Percentiles rank a stretch among this genome's conserved stretches.
These are phyloP conservation scores for Pseudomyrmex dendroicus DNA, from an alignment of 1,140 invertebrate species.

Conservation along the genomic window DNA sequence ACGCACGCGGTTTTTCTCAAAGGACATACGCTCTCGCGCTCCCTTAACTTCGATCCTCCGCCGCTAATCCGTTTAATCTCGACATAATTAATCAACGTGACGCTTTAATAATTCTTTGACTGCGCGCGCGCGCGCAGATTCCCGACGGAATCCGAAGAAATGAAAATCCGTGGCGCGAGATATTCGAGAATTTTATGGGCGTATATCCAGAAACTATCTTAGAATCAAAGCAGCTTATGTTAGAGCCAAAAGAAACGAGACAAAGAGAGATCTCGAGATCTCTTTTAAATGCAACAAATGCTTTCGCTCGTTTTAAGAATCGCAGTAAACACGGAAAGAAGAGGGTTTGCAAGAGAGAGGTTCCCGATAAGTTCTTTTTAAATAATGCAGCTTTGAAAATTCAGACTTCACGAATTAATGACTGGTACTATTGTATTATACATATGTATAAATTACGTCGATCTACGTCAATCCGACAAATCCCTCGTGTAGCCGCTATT, in stretches of 20 bases:
- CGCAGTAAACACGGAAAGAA: no score
- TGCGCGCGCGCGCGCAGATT: not conserved
- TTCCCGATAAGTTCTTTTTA: not conserved
- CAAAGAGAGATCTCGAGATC: not conserved
- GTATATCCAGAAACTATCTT: slow-evolving; percentile 5
- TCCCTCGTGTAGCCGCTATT: slow-evolving; percentile 15
- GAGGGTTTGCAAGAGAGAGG: no score
- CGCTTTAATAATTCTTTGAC: slow-evolving; percentile 72
- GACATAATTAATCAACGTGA: slow-evolving; percentile 75
- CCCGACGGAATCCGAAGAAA: slow-evolving; percentile 30
- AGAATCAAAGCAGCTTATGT: slow-evolving; percentile 5
- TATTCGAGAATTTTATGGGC: slow-evolving; percentile 1
- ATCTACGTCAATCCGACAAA: slow-evolving; percentile 29
- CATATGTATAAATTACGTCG: slow-evolving; percentile 17
- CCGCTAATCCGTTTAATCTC: slow-evolving; percentile 75
- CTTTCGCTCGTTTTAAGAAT: not conserved
- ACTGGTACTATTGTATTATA: not conserved
- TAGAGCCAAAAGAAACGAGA: not conserved
- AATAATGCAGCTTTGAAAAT: not conserved
- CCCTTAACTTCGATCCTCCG: slow-evolving; percentile 55
- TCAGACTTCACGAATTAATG: slow-evolving; percentile 23
- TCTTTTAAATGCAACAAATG: not conserved
- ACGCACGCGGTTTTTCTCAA: slow-evolving; percentile 64
- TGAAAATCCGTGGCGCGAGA: slow-evolving; percentile 9
- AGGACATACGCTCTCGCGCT: slow-evolving; percentile 60